Conservation (phyloP, 2,888 invertebrate species). For the Agrochola lychnidis region DNA sequence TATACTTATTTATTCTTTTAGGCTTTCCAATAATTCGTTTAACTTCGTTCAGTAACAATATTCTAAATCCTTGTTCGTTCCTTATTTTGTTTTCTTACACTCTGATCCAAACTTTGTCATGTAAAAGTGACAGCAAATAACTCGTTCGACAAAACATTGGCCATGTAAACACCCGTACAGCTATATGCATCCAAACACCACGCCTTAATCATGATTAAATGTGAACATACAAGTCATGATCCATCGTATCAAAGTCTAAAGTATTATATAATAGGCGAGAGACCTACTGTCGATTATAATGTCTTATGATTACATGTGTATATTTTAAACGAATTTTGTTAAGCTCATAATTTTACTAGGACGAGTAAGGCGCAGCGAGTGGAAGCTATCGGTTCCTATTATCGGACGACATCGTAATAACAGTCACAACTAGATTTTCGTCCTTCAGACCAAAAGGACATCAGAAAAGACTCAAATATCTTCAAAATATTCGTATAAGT, state of each 20-base stretch:
- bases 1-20: conserved; percentile 24
- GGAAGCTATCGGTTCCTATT: conserved; percentile 64
- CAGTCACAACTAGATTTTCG: conserved; percentile 63
- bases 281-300: conserved; percentile 64
- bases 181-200: conserved; percentile 63
- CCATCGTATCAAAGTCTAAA: conserved; percentile 66
- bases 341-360: conserved; percentile 66
- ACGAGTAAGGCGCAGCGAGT: conserved; percentile 66
- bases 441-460: conserved; percentile 61
- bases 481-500: conserved; percentile 62
- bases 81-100: neutral
- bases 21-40: conserved; percentile 44
- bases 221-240: conserved; percentile 61
- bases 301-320: conserved; percentile 65
- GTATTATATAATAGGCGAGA: conserved; percentile 63
- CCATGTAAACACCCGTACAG: conserved; percentile 57
- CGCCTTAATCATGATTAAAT: conserved; percentile 65
- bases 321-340: conserved; percentile 65
- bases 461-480: conserved; percentile 60
- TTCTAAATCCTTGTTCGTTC: neutral
- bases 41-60: neutral
- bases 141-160: conserved; percentile 48
- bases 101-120: neutral
- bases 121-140: conserved; percentile 39
- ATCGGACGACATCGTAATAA: conserved; percentile 64